These are phyloP conservation scores for Erethizon dorsatum DNA, from an alignment of 2,797 vertebrate genomes.

Conservation along the genomic window DNA sequence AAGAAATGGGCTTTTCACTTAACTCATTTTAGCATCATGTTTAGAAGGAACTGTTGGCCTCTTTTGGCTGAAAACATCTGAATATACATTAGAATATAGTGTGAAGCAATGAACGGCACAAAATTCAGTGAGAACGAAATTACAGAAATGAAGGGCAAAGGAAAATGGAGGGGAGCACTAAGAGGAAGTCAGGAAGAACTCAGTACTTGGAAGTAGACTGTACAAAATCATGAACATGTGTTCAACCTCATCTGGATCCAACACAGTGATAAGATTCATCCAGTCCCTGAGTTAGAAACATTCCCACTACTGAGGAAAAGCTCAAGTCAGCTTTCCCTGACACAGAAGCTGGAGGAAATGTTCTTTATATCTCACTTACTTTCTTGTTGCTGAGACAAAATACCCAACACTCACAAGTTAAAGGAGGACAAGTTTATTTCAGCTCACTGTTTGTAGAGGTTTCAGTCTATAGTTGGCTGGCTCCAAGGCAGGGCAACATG, in stretches of 20 bases:
- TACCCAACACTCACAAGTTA: not conserved
- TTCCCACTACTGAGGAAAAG: not conserved
- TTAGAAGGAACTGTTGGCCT: not conserved
- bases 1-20: not conserved
- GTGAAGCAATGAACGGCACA: not conserved
- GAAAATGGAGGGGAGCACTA: not conserved
- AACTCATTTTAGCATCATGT: not conserved
- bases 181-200: not conserved
- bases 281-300: not conserved
- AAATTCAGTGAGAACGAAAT: not conserved
- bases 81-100: not conserved
- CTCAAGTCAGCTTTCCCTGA: not conserved
- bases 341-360: not conserved
- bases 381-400: not conserved
- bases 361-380: not conserved
- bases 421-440: not conserved
- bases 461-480: not conserved
- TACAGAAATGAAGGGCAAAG: not conserved
- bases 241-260: not conserved
- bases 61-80: not conserved
- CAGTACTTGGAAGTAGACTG: not conserved
- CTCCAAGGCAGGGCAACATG: not conserved
- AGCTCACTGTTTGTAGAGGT: not conserved
- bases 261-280: not conserved
- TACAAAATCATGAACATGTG: rapidly evolving